Evolutionary conservation across 1,140 invertebrate genomes (phyloP).

Genomic region (Trachelipus rathkii): DNA sequence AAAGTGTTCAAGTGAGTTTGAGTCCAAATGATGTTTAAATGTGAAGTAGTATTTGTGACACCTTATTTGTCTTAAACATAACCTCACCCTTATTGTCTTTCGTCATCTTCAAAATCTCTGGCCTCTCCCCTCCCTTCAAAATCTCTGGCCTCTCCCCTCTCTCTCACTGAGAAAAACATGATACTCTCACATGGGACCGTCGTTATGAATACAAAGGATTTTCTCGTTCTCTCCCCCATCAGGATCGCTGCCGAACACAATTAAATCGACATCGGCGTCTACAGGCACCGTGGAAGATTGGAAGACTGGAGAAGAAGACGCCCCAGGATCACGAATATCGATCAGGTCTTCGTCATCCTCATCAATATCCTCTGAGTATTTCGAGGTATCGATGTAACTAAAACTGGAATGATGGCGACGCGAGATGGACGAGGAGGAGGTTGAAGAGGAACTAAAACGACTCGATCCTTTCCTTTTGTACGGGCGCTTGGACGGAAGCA

Average conservation of each 20-base stretch:
- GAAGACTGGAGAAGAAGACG: constrained; percentile 35
- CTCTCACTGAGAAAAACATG: background rate
- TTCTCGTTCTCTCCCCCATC: background rate
- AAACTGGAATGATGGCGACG: background rate
- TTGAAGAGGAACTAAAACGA: background rate
- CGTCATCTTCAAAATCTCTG: background rate
- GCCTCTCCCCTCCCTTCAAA: background rate
- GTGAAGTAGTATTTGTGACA: too few species aligned
- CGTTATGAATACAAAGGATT: background rate
- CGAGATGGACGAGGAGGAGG: background rate
- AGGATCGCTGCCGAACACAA: background rate
- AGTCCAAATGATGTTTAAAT: too few species aligned
- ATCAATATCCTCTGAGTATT: background rate
- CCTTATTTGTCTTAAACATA: too few species aligned
- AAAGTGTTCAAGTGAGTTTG: too few species aligned
- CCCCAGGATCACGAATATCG: constrained; percentile 28
- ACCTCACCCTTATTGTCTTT: too few species aligned
- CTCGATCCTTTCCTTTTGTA: background rate
- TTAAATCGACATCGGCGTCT: constrained; percentile 36
- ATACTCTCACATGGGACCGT: background rate
- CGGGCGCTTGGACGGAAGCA: constrained; percentile 59
- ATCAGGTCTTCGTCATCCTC: constrained; percentile 34
- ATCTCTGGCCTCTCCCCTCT: background rate
- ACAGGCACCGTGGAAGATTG: constrained; percentile 14
- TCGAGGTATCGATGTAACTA: background rate